Conservation (phyloP, 2,888 invertebrate genomes). For the Scelioninae gen. 1 region DNA sequence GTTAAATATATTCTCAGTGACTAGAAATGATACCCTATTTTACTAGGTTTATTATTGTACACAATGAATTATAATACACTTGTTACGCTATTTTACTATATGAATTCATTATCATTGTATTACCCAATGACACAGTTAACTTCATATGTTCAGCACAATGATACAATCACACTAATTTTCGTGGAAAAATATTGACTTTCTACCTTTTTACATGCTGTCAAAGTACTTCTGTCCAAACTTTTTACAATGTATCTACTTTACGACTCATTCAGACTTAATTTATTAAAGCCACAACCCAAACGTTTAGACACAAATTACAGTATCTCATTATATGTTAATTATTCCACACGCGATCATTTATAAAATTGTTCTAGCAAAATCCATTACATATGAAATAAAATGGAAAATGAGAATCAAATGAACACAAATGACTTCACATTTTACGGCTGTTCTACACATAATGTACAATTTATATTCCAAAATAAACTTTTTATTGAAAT, state of each 20-base stretch:
- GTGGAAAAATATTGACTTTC: constrained; percentile 5
- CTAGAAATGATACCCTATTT: too few species aligned
- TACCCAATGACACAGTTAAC: neutral
- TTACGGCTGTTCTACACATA: neutral
- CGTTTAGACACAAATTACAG: neutral
- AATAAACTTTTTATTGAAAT: too few species aligned
- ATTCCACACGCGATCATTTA: constrained; percentile 3
- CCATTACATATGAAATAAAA: constrained; percentile 1
- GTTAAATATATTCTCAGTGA: too few species aligned
- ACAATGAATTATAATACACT: constrained; percentile 10
- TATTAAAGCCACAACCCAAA: constrained; percentile 3
- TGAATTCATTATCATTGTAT: constrained; percentile 10
- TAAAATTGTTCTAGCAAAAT: constrained; percentile 11
- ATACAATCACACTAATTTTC: constrained; percentile 15
- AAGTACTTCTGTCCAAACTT: neutral
- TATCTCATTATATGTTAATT: constrained; percentile 27
- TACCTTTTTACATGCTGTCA: neutral
- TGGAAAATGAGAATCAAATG: constrained; percentile 17
- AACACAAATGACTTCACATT: neutral
- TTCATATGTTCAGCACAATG: neutral
- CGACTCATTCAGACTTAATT: constrained; percentile 7
- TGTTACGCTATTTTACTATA: constrained; percentile 14
- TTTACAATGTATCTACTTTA: constrained; percentile 8
- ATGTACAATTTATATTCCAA: too few species aligned
- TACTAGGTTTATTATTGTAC: neutral